Evolutionary conservation across 2,888 invertebrate species (phyloP).

Genomic region (Bedellia somnulentella): DNA sequence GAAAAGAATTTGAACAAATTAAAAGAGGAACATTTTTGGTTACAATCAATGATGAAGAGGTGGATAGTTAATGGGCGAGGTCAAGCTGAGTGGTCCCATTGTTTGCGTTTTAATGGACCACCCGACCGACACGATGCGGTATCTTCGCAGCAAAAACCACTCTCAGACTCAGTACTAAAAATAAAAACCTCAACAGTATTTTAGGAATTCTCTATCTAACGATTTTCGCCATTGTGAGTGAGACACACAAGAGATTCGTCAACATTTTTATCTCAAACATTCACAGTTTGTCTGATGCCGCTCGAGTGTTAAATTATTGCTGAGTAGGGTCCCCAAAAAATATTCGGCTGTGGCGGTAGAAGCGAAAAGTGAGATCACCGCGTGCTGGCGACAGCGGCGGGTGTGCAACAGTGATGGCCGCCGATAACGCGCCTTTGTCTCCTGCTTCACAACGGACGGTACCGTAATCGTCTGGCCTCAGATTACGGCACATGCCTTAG

Average conservation of each 20-base stretch:
- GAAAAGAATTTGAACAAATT: too few species aligned
- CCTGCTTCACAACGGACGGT: slow-evolving; percentile 13
- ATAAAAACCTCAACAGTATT: slow-evolving; percentile 24
- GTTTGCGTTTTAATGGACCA: slow-evolving; percentile 53
- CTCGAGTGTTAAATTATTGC: slow-evolving; percentile 38
- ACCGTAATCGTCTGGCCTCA: slow-evolving; percentile 20
- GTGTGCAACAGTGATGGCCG: slow-evolving; percentile 1
- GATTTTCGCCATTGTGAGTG: slow-evolving; percentile 37
- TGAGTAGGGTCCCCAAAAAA: slow-evolving; percentile 21
- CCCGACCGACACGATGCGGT: slow-evolving; percentile 31
- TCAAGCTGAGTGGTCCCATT: slow-evolving; percentile 43
- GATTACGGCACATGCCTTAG: slow-evolving; percentile 20
- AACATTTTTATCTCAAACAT: slow-evolving; percentile 48
- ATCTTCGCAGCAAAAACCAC: slow-evolving; percentile 40
- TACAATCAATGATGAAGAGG: too few species aligned
- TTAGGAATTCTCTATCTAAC: slow-evolving; percentile 12
- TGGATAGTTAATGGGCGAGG: slow-evolving; percentile 26
- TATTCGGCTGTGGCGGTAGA: slow-evolving; percentile 29
- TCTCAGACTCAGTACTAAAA: slow-evolving; percentile 35
- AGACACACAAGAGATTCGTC: slow-evolving; percentile 45
- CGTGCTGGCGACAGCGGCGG: slow-evolving; percentile 10
- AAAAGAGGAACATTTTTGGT: too few species aligned
- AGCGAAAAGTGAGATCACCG: slow-evolving; percentile 22
- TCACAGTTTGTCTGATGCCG: slow-evolving; percentile 43
- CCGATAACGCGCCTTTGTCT: slow-evolving; percentile 6